Evolutionary conservation across 2,888 invertebrate species (phyloP).

Genomic region (Noctua janthina): DNA sequence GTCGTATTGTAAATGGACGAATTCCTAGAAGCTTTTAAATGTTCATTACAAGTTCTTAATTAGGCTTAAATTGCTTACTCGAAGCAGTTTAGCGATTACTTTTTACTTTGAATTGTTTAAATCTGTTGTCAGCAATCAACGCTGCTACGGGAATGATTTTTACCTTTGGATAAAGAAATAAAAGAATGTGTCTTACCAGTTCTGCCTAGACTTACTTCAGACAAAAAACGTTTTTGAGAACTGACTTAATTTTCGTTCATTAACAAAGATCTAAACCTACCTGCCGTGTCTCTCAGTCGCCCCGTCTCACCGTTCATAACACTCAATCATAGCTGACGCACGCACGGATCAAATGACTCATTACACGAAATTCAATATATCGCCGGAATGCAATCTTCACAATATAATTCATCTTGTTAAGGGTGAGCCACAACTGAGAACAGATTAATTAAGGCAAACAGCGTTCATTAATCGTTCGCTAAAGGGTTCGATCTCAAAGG

Average conservation of each 20-base stretch:
- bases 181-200: neutral
- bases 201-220: neutral
- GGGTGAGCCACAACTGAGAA: constrained; percentile 56
- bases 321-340: constrained; percentile 38
- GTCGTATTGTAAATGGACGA: constrained; percentile 9
- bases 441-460: constrained; percentile 71
- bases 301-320: constrained; percentile 17
- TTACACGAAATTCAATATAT: constrained; percentile 61
- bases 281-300: neutral
- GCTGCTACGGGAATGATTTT: neutral
- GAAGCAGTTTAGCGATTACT: constrained; percentile 19
- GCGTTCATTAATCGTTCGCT: constrained; percentile 74
- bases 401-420: constrained; percentile 61
- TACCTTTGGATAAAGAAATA: neutral
- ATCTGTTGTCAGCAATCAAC: neutral
- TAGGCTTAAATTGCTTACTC: constrained; percentile 24
- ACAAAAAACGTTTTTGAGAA: neutral
- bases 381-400: constrained; percentile 57
- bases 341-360: constrained; percentile 43
- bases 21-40: constrained; percentile 34
- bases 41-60: constrained; percentile 24
- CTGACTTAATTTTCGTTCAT: neutral
- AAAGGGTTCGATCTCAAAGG: constrained; percentile 71
- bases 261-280: neutral
- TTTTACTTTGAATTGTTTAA: constrained; percentile 15